A percentile compares a stretch with the other conserved stretches of the same genome.
These are phyloP conservation scores for Yponomeuta cagnagella DNA, from an alignment of 2,888 invertebrate genomes.

Conservation along the genomic window DNA sequence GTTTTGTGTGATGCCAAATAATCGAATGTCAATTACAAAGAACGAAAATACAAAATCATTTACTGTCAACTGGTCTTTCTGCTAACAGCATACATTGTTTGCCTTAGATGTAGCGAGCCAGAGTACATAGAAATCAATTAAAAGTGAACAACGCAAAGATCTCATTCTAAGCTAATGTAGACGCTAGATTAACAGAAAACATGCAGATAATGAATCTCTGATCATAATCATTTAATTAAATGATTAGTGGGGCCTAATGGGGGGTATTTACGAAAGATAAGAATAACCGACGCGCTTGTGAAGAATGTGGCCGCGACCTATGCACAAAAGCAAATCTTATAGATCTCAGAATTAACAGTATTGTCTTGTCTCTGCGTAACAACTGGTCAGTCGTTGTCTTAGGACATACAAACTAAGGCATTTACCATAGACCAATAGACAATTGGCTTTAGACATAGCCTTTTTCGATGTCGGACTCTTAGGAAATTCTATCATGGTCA, in stretches of 20 bases:
- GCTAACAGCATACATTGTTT: too few species aligned
- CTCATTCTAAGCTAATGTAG: conserved; percentile 7
- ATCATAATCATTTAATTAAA: conserved; percentile 9
- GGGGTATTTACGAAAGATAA: background rate
- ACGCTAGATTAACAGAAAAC: background rate
- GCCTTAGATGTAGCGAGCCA: background rate
- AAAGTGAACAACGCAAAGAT: background rate
- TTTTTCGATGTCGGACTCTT: too few species aligned
- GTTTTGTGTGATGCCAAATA: too few species aligned
- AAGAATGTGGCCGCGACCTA: background rate
- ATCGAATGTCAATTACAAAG: too few species aligned
- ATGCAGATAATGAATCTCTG: conserved; percentile 10
- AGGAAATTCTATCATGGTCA: too few species aligned
- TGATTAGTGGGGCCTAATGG: background rate
- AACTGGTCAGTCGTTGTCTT: background rate
- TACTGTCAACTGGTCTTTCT: too few species aligned
- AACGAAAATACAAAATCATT: too few species aligned
- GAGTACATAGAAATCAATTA: conserved; percentile 5
- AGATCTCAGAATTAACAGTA: background rate
- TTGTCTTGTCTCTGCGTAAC: background rate
- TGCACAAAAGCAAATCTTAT: background rate
- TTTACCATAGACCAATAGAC: too few species aligned
- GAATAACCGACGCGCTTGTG: background rate
- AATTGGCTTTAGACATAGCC: too few species aligned
- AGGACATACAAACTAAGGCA: background rate